Base-by-base conservation (phyloP, 1,140 invertebrate species). In the Nautilus pompilius region DNA sequence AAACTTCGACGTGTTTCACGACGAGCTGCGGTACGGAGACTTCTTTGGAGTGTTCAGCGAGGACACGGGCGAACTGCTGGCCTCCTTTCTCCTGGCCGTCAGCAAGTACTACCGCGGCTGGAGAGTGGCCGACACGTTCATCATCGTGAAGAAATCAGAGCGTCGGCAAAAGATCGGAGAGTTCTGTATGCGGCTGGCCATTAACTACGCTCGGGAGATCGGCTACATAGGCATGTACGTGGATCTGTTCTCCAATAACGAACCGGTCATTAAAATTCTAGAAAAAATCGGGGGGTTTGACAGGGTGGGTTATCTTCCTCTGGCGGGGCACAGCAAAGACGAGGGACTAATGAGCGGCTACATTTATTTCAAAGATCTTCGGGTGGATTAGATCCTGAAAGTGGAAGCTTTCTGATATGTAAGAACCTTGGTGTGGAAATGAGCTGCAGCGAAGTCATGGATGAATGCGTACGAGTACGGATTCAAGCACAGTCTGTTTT, bases 101-200 rank as follows among this genome's bases (percentile, higher is more conserved):
- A 75, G 73, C 60, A 71, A 69, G 53, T 75, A 70, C 55, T 75
- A 69, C 49, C 66, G 73, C 1, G 73, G 71, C 24, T 65, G 68
- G 22, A 57, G 57, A 29, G 68, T 68, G 5, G 73, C 68, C 6
- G 73, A 75, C 34, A 68, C 71, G 0, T 73, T 71, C 58, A 64
- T 71, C 45, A 63, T 75, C 13, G 71, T 75, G 1, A 66, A 65
- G 51, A 55, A 63, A 34, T 32, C 59, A 28, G 67, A 70, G 57
- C 58, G 73, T 15, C 58, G 66, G 13, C 56, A 68, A 36, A 46
- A 66, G 28, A 48, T 75, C 13, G 73, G 73, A 3, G 45, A 61
- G 17, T 63, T 71, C 36, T 71, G 69, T 24, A 59, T 73, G 64
- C 20, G 62, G 5, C 61, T 62, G 32, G 65, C 63, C 17, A 62